Conservation (phyloP, 2,113 vertebrate genomes). For the human (Homo sapiens) region GRCh38 chr5:73255001-73255500, state of each 20-base stretch:
- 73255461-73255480: background rate
- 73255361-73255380: background rate
- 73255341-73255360: background rate
- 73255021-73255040: slow-evolving; percentile 52
- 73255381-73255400: background rate
- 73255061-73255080: slow-evolving; percentile 6
- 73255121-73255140: background rate
- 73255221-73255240: background rate
- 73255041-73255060: background rate
- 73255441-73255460: background rate
- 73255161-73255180: background rate
- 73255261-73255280: background rate
- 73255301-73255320: background rate
- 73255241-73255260: background rate
- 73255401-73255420: background rate
- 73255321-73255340: background rate
- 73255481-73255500: background rate
- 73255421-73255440: background rate
- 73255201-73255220: background rate
- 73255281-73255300: background rate
- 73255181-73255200: background rate
- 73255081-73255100: background rate
- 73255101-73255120: slow-evolving; percentile 18
- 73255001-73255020: slow-evolving; percentile 1
- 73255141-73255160: background rate